phyloP scores from a whole-genome alignment of 2,113 vertebrate genomes.

The Macquaria ambigua region DNA sequence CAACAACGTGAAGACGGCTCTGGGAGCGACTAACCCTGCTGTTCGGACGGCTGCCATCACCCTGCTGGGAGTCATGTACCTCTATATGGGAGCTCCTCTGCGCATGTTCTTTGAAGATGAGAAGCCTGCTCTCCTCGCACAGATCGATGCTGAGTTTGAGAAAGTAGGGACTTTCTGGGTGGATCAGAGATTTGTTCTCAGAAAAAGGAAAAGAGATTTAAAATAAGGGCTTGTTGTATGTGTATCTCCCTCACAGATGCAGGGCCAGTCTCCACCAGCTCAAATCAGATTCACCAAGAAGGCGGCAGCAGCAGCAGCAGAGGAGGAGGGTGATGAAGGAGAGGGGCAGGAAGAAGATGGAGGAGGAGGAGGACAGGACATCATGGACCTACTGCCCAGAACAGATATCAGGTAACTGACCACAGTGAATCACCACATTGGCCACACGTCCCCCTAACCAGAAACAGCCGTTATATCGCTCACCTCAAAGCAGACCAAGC shows the following conservation, averaged over 20 bases:
- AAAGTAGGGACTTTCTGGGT: slow-evolving; percentile 85
- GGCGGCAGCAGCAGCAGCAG: slow-evolving; percentile 52
- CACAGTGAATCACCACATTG: too few relatives aligned
- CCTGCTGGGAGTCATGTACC: slow-evolving; percentile 94
- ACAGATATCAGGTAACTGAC: slow-evolving; percentile 89
- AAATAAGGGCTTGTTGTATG: too few relatives aligned
- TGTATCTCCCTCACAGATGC: slow-evolving; percentile 86
- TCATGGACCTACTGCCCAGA: slow-evolving; percentile 95
- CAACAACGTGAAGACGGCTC: slow-evolving; percentile 96
- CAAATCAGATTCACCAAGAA: slow-evolving; percentile 87
- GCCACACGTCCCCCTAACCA: too few relatives aligned
- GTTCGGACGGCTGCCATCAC: slow-evolving; percentile 94
- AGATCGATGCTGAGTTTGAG: slow-evolving; percentile 97
- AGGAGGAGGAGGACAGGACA: slow-evolving; percentile 86
- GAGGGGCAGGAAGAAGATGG: slow-evolving; percentile 90
- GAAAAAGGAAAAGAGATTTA: too few relatives aligned
- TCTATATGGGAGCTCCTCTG: slow-evolving; percentile 95
- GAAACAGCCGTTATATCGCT: too few relatives aligned
- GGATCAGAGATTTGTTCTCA: background rate
- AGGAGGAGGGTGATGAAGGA: slow-evolving; percentile 83
- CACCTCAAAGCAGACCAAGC: too few relatives aligned
- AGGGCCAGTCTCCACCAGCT: slow-evolving; percentile 91
- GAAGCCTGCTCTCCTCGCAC: slow-evolving; percentile 94
- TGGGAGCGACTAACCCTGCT: slow-evolving; percentile 96
- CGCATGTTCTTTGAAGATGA: slow-evolving; percentile 99